Percentiles rank a stretch among this genome's conserved stretches.
These are phyloP conservation scores for Halcyon malimbica DNA, from an alignment of 2,113 vertebrate genomes.

Conservation along the genomic window DNA sequence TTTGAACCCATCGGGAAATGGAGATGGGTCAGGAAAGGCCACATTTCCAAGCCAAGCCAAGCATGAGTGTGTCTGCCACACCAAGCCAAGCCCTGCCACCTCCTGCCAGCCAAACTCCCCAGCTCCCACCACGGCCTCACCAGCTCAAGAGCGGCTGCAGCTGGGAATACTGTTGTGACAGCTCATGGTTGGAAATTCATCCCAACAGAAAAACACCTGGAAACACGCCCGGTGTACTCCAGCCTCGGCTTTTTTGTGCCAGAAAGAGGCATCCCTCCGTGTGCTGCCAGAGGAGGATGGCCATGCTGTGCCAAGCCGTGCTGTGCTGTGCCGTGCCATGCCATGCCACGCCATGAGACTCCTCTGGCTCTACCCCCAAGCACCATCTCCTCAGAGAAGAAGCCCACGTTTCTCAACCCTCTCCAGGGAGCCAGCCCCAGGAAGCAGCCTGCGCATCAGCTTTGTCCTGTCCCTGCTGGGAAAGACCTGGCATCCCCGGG, in stretches of 20 bases:
- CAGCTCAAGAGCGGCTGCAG: background rate
- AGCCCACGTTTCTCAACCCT: background rate
- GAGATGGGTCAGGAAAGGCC: no score
- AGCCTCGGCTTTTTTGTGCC: background rate
- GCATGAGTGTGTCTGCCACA: background rate
- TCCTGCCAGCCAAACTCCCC: background rate
- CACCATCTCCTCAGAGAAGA: background rate
- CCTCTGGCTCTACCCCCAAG: no score
- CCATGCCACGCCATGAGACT: no score
- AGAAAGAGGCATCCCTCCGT: background rate
- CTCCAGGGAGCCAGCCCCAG: background rate
- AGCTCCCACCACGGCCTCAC: accelerated
- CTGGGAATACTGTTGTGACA: background rate
- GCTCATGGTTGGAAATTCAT: background rate
- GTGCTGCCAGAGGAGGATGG: background rate
- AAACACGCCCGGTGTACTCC: background rate
- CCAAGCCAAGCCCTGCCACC: background rate
- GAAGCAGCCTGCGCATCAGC: accelerated
- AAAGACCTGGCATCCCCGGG: background rate
- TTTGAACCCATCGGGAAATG: accelerated
- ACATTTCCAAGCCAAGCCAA: background rate
- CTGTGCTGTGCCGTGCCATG: no score
- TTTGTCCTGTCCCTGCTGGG: background rate
- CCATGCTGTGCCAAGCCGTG: background rate
- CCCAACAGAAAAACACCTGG: background rate